phyloP scores from a whole-genome alignment of 2,888 invertebrate genomes.

The Athrips mouffetella region DNA sequence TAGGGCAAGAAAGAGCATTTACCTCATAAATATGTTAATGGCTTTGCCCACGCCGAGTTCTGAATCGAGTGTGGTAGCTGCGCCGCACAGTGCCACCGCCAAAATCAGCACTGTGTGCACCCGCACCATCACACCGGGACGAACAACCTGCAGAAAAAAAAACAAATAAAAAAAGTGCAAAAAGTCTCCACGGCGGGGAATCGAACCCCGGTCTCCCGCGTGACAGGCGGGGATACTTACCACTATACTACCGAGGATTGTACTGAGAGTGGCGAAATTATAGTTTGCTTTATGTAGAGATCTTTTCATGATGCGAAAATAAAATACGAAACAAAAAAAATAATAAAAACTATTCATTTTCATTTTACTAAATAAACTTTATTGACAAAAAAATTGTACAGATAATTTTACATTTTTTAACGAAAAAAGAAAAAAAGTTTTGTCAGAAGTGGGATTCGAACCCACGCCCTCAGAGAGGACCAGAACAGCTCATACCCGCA shows the following conservation, averaged over 20 bases:
- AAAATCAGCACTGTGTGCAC: conserved; percentile 67
- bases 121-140: conserved; percentile 68
- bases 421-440: conserved; percentile 42
- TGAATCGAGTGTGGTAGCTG: conserved; percentile 77
- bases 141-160: conserved; percentile 14
- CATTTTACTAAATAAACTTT: neutral
- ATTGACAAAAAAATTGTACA: conserved; percentile 3
- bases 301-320: neutral
- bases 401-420: neutral
- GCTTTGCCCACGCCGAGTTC: conserved; percentile 88
- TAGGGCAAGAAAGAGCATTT: conserved; percentile 3
- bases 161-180: conserved; percentile 29
- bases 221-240: conserved; percentile 80
- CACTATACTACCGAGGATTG: conserved; percentile 77
- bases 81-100: conserved; percentile 80
- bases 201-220: conserved; percentile 80
- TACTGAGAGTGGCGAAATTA: neutral
- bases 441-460: conserved; percentile 90
- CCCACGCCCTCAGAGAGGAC: conserved; percentile 90
- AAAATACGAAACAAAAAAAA: neutral
- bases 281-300: neutral
- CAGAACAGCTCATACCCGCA: conserved; percentile 82
- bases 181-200: conserved; percentile 72
- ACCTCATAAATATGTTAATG: conserved; percentile 86
- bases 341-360: neutral